A percentile compares a stretch with the other conserved stretches of the same genome.
Evolutionary conservation across 1,140 invertebrate species (phyloP).

Genomic region (Bombyx mandarina): DNA sequence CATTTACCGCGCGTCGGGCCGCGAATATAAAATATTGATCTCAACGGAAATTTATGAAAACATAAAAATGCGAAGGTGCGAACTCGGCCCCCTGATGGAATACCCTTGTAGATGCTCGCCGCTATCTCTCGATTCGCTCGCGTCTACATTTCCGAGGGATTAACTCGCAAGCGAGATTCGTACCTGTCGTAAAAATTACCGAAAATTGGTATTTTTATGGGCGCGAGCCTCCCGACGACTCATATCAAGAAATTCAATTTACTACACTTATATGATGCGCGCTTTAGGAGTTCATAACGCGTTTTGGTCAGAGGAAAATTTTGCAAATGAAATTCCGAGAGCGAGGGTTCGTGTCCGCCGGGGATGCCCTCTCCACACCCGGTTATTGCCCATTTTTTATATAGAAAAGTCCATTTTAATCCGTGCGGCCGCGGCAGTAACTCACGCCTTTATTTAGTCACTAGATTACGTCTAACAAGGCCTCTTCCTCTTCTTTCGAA

Average conservation of each 20-base stretch:
- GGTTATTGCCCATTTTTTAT: constrained; percentile 44
- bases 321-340: constrained; percentile 41
- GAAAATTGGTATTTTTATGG: constrained; percentile 1
- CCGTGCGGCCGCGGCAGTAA: constrained; percentile 29
- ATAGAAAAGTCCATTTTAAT: constrained; percentile 42
- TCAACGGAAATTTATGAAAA: constrained; percentile 53
- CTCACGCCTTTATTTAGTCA: constrained; percentile 43
- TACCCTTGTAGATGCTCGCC: constrained; percentile 26
- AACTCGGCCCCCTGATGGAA: constrained; percentile 30
- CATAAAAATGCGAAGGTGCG: constrained; percentile 47
- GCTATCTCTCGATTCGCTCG: constrained; percentile 15
- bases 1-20: constrained; percentile 23
- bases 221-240: constrained; percentile 1
- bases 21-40: constrained; percentile 58
- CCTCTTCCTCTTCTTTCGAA: constrained; percentile 5
- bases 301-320: constrained; percentile 30
- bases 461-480: constrained; percentile 33
- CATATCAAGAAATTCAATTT: constrained; percentile 22
- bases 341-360: constrained; percentile 17
- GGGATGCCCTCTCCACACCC: constrained; percentile 21
- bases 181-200: constrained; percentile 9
- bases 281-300: constrained; percentile 21
- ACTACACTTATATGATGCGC: constrained; percentile 16
- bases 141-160: constrained; percentile 15
- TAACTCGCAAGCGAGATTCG: constrained; percentile 11